Percentiles rank a stretch among this genome's conserved stretches.
Evolutionary conservation across 2,797 vertebrate species (phyloP).

Genomic region (Enteromius afrohamiltoni): DNA sequence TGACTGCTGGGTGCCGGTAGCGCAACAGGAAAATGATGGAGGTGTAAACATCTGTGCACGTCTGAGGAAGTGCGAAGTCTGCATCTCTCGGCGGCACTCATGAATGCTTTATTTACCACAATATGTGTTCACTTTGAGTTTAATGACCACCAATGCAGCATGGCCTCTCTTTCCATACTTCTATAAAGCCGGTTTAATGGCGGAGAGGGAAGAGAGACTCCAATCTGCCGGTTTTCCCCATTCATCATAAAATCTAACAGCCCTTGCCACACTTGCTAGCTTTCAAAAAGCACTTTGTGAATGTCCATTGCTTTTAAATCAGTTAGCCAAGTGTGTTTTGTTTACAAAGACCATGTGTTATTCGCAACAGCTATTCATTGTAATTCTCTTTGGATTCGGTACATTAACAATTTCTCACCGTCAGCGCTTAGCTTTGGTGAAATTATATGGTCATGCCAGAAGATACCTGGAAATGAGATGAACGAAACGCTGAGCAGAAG

Average conservation of each 20-base stretch:
- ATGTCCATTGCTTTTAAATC: conserved; percentile 16
- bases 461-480: conserved; percentile 24
- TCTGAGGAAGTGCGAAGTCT: conserved; percentile 30
- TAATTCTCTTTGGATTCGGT: conserved; percentile 16
- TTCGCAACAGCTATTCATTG: conserved; percentile 28
- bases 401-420: conserved; percentile 8
- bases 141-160: conserved; percentile 27
- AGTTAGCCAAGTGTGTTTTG: not conserved
- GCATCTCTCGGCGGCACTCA: not conserved
- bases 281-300: conserved; percentile 7
- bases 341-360: conserved; percentile 10
- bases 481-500: not conserved
- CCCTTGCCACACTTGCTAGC: not conserved
- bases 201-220: not conserved
- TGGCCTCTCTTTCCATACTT: conserved; percentile 4
- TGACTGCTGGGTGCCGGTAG: not conserved
- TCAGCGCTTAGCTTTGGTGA: conserved; percentile 21
- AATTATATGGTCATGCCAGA: conserved; percentile 11
- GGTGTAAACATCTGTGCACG: conserved; percentile 19
- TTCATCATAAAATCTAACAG: conserved; percentile 23
- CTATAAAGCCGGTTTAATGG: conserved; percentile 23
- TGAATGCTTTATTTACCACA: conserved; percentile 45
- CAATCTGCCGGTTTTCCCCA: not conserved
- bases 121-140: conserved; percentile 42
- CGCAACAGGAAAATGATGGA: conserved; percentile 14